Evolutionary conservation across 1,140 invertebrate genomes (phyloP), one percentile per base, ranked within the genome.

Genomic region (Eufriesea mexicana): DNA sequence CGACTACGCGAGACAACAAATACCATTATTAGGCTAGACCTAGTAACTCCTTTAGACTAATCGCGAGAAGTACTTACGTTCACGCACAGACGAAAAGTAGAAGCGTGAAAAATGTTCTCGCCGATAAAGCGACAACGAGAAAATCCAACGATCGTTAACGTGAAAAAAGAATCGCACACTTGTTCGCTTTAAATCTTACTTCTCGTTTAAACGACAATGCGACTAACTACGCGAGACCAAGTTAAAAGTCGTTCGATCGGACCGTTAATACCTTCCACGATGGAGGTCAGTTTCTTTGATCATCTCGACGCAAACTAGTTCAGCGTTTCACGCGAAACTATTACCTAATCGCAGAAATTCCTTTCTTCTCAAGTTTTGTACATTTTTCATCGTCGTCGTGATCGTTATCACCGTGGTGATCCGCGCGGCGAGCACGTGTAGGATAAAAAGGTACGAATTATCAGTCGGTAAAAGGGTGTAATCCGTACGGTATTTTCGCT

Each of bases 321-420:
- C 8, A 51, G 2, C 68, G 68, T 73, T 80, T 73, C 78, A 42
- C 59, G 70, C 35, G 70, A 54, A 73, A 74, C 66, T 78, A 55
- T 78, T 78, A 51, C 57, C 68, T 51, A 79, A 79, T 79, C 68
- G 45, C n/a, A 59, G 67, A 49, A n/a, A 62, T 79, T 73, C 68
- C 73, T 75, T 75, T 61, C 68, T 23, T 68, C 20, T 62, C 62
- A 28, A n/a, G 45, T 49, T 59, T 73, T 72, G 1, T 49, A 57
- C 66, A 28, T 62, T 23, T 35, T 28, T 49, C 35, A 16, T 35
- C 70, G 9, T 35, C 7, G n/a, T 76, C 45, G 28, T n/a, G 61
- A 51, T 54, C 49, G 49, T 51, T 35, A 77, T n/a, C 23, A 51
- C 12, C 42, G 42, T 7, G n/a, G 25, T 71, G 18, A 62, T 62